phyloP scores from a whole-genome alignment of 2,888 invertebrate genomes.

The Ectropis crepuscularia region DNA sequence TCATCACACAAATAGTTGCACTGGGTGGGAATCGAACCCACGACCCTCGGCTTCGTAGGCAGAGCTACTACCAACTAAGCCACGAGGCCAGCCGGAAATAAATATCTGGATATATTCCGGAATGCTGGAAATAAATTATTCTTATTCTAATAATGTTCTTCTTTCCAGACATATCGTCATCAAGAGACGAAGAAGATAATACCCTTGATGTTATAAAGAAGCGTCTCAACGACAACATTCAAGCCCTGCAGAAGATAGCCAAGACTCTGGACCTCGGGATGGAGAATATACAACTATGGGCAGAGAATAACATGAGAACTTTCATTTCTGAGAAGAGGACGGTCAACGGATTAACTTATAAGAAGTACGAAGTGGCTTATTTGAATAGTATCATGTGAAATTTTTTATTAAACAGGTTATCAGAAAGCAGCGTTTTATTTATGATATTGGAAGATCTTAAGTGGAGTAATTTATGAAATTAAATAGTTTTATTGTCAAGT shows the following conservation, averaged over 20 bases:
- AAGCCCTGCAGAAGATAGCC: slow-evolving; percentile 57
- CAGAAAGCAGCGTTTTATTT: too few species aligned
- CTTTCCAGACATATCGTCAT: slow-evolving; percentile 61
- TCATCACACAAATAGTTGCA: too few species aligned
- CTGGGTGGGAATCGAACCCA: too few species aligned
- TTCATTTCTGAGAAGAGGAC: slow-evolving; percentile 60
- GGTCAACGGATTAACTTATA: slow-evolving; percentile 61
- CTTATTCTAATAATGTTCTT: not conserved
- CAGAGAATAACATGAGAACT: slow-evolving; percentile 55
- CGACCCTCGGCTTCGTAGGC: too few species aligned
- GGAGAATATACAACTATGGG: slow-evolving; percentile 67
- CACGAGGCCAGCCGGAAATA: too few species aligned
- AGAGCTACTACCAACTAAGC: too few species aligned
- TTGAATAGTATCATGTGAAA: slow-evolving; percentile 44
- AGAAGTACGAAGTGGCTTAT: slow-evolving; percentile 62
- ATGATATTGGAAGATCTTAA: too few species aligned
- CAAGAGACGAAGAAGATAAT: slow-evolving; percentile 56
- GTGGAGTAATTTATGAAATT: too few species aligned
- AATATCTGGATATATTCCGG: too few species aligned
- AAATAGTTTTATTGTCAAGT: too few species aligned
- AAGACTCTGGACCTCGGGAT: slow-evolving; percentile 59
- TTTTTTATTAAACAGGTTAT: too few species aligned
- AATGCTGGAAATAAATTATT: too few species aligned
- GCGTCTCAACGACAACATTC: slow-evolving; percentile 59
- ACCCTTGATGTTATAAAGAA: slow-evolving; percentile 69